A percentile compares a stretch with the other conserved stretches of the same genome.
Evolutionary conservation across 1,140 invertebrate species (phyloP).

Genomic region (Acyrthosiphon pisum): DNA sequence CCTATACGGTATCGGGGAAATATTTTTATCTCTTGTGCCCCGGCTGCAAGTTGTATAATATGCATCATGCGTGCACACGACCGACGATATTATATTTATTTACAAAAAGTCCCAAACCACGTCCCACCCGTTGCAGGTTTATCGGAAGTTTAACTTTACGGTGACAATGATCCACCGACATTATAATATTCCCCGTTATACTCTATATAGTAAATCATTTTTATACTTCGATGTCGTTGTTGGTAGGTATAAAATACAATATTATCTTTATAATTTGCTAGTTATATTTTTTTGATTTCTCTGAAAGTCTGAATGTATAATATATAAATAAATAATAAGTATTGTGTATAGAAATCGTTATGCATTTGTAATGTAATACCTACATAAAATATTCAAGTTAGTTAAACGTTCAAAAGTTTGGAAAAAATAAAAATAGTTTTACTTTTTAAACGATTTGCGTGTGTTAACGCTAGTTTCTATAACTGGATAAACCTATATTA

Average conservation of each 20-base stretch:
- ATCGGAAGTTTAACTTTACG: neutral
- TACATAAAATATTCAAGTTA: neutral
- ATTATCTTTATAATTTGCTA: neutral
- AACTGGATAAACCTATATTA: neutral
- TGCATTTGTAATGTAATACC: neutral
- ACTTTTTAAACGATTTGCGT: neutral
- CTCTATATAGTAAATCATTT: neutral
- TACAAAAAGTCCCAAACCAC: neutral
- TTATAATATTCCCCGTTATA: neutral
- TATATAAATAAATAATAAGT: neutral
- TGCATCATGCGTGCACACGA: neutral
- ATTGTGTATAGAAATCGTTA: neutral
- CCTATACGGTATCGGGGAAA: neutral
- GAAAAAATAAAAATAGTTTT: neutral
- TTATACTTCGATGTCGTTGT: neutral
- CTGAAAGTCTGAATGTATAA: neutral
- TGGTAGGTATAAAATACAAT: neutral
- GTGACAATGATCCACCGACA: neutral
- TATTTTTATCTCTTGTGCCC: neutral
- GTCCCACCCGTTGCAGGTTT: neutral
- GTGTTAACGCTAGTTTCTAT: neutral
- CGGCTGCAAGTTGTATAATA: neutral
- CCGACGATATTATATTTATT: neutral
- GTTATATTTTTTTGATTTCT: neutral
- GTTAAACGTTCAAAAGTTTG: neutral